Evolutionary conservation across 92 coral and sea anemone genomes (phyloP).

Genomic region (Siderastrea radians): DNA sequence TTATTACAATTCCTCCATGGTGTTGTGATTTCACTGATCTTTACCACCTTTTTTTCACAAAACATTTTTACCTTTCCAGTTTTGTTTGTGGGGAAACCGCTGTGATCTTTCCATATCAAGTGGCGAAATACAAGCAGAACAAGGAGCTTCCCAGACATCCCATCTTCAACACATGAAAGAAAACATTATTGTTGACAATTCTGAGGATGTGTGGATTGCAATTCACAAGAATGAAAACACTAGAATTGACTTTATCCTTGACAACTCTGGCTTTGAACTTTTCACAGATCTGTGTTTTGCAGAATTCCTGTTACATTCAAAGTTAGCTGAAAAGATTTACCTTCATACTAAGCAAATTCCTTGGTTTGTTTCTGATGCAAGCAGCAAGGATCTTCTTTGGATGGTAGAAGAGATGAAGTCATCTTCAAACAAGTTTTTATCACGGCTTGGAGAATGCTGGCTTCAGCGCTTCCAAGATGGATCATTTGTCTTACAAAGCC

Average conservation of each 20-base stretch:
- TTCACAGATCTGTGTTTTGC: slow-evolving; percentile 96
- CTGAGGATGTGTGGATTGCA: slow-evolving; percentile 78
- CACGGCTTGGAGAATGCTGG: slow-evolving; percentile 85
- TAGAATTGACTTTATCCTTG: slow-evolving; percentile 93
- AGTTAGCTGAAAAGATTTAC: slow-evolving; percentile 77
- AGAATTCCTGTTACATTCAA: slow-evolving; percentile 81
- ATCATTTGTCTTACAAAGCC: slow-evolving; percentile 80
- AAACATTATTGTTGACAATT: slow-evolving; percentile 86
- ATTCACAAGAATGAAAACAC: slow-evolving; percentile 49
- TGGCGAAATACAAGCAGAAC: slow-evolving; percentile 77
- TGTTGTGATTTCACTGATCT: no score
- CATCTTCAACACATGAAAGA: slow-evolving; percentile 79
- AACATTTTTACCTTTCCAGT: slow-evolving; percentile 54
- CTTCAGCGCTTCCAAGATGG: slow-evolving; percentile 76
- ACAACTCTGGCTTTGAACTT: slow-evolving; percentile 98
- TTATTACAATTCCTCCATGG: no score
- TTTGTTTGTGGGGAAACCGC: slow-evolving; percentile 98
- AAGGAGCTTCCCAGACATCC: slow-evolving; percentile 71
- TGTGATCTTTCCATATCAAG: slow-evolving; percentile 97
- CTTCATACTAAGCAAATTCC: slow-evolving; percentile 94
- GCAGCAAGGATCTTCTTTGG: slow-evolving; percentile 84
- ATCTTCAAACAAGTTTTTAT: slow-evolving; percentile 71
- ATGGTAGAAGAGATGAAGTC: slow-evolving; percentile 72
- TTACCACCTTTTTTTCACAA: no score
- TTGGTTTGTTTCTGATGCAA: slow-evolving; percentile 98